phyloP scores from a whole-genome alignment of 2,888 invertebrate genomes.

The Plemyria rubiginata region DNA sequence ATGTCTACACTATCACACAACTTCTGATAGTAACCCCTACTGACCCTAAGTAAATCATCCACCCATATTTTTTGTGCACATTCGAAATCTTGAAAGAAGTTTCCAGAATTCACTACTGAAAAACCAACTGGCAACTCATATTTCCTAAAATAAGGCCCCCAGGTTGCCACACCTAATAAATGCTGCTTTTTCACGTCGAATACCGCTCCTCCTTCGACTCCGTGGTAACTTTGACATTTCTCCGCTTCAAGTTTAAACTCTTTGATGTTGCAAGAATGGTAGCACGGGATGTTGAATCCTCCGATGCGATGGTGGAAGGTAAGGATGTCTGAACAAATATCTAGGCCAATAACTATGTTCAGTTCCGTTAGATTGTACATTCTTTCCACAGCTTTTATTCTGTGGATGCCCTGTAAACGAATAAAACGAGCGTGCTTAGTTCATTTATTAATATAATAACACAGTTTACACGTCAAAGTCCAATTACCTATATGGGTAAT shows the following conservation, averaged over 20 bases:
- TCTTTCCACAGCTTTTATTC: conserved; percentile 34
- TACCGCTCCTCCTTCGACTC: conserved; percentile 62
- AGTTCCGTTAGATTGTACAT: conserved; percentile 52
- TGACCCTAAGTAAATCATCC: conserved; percentile 30
- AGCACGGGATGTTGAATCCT: conserved; percentile 63
- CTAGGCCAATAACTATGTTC: conserved; percentile 48
- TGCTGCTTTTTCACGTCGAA: conserved; percentile 45
- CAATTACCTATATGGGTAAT: too few relatives aligned
- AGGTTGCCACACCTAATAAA: conserved; percentile 65
- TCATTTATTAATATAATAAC: too few relatives aligned
- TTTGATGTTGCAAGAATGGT: conserved; percentile 55
- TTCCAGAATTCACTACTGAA: conserved; percentile 57
- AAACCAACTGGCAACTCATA: conserved; percentile 65
- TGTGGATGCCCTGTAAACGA: conserved; percentile 46
- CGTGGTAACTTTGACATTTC: conserved; percentile 54
- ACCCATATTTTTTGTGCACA: conserved; percentile 60
- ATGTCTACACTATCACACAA: conserved; percentile 47
- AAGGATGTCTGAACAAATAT: conserved; percentile 54
- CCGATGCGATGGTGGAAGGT: conserved; percentile 36
- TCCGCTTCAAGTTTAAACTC: conserved; percentile 37
- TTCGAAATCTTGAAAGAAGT: conserved; percentile 54
- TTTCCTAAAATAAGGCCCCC: conserved; percentile 50
- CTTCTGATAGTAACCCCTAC: conserved; percentile 53
- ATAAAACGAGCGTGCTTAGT: too few relatives aligned
- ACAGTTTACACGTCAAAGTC: too few relatives aligned